Evolutionary conservation across 37 sponge, comb jelly and placozoan genomes (phyloP).

Genomic region (Geodia barretti): DNA sequence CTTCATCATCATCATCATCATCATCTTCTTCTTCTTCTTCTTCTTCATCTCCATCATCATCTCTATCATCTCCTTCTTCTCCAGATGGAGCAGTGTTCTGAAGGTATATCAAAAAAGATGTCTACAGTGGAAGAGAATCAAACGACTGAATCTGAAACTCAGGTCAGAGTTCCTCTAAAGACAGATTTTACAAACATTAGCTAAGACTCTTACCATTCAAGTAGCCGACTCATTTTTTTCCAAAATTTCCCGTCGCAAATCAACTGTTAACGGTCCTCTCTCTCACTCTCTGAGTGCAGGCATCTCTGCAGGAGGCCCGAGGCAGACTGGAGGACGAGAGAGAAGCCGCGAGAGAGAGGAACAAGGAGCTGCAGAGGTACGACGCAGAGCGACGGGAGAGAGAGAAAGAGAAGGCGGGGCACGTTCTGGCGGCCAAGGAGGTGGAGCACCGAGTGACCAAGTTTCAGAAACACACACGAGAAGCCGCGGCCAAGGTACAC

Average conservation of each 20-base stretch:
- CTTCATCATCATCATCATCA: no score
- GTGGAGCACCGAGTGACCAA: slow-evolving; percentile 86
- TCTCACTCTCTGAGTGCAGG: slow-evolving; percentile 8
- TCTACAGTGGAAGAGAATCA: slow-evolving; percentile 31
- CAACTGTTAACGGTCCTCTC: no score
- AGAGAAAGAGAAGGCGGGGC: slow-evolving; percentile 74
- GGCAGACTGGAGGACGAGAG: slow-evolving; percentile 56
- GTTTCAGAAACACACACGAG: slow-evolving; percentile 80
- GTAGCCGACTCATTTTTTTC: neutral
- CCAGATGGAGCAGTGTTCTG: slow-evolving; percentile 43
- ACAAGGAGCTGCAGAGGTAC: slow-evolving; percentile 78
- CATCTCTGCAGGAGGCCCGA: slow-evolving; percentile 23
- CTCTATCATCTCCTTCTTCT: no score
- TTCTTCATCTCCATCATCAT: no score
- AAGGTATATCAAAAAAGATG: slow-evolving; percentile 15
- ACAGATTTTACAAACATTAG: no score
- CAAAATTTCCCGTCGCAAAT: neutral
- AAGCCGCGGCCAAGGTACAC: slow-evolving; percentile 80
- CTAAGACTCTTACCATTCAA: no score
- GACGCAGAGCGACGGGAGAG: slow-evolving; percentile 41
- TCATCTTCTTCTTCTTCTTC: no score
- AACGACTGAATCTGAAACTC: slow-evolving; percentile 28
- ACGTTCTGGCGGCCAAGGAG: slow-evolving; percentile 67
- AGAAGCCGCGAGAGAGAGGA: slow-evolving; percentile 45
- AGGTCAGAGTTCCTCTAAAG: no score